phyloP scores from a whole-genome alignment of 2,888 invertebrate species.

The Thymelicus acteon region DNA sequence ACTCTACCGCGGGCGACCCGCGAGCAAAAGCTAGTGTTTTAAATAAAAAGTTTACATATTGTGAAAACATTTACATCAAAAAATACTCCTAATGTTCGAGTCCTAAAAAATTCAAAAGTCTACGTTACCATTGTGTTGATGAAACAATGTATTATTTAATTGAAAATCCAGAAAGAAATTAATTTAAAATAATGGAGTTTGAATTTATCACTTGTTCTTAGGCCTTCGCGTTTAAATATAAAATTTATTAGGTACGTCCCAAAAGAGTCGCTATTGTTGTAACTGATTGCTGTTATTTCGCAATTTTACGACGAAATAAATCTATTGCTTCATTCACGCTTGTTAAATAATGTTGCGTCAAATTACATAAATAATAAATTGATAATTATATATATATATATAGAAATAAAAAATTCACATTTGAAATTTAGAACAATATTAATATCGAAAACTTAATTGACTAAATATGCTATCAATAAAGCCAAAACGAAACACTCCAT shows the following conservation, averaged over 20 bases:
- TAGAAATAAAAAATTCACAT: no score
- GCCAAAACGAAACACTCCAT: no score
- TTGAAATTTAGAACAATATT: no score
- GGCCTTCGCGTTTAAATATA: slow-evolving; percentile 1
- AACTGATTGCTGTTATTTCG: background rate
- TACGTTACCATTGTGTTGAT: background rate
- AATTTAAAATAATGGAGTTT: background rate
- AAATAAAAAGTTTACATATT: no score
- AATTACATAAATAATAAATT: no score
- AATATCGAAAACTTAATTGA: no score
- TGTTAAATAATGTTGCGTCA: background rate
- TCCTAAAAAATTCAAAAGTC: background rate
- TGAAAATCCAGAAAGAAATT: background rate
- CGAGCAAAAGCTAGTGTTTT: no score
- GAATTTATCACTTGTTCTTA: background rate
- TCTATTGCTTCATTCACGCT: background rate
- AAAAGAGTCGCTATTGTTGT: background rate
- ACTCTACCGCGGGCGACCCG: no score
- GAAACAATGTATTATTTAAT: background rate
- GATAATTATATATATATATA: no score
- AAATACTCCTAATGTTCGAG: no score
- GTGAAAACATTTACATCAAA: no score
- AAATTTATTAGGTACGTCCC: background rate
- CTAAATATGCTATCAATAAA: no score
- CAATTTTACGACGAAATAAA: background rate